Percentiles rank a stretch among this genome's conserved stretches.
phyloP scores from a whole-genome alignment of 2,888 invertebrate genomes.

The Apodemia mormo region DNA sequence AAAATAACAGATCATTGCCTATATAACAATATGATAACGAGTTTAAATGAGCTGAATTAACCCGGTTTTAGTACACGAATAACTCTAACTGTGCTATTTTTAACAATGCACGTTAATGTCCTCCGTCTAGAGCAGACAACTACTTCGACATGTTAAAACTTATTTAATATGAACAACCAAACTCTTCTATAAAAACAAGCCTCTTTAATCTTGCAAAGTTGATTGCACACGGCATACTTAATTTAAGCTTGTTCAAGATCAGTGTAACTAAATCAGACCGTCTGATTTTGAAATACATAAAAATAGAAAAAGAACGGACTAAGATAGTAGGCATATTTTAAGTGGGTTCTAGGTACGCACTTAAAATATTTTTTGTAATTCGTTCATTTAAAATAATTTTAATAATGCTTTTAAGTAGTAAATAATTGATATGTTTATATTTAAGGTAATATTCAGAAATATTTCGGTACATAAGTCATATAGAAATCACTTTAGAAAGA shows the following conservation, averaged over 20 bases:
- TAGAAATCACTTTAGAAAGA: too few relatives aligned
- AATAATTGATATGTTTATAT: too few relatives aligned
- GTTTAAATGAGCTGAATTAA: slow-evolving; percentile 62
- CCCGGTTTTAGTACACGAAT: slow-evolving; percentile 78
- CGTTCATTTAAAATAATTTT: too few relatives aligned
- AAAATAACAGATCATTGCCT: neutral
- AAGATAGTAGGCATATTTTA: too few relatives aligned
- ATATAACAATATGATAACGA: neutral
- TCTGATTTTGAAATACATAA: too few relatives aligned
- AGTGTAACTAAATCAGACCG: neutral
- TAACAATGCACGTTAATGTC: slow-evolving; percentile 61
- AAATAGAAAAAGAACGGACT: too few relatives aligned
- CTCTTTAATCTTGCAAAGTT: neutral
- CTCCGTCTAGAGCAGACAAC: slow-evolving; percentile 50
- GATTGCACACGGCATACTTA: neutral
- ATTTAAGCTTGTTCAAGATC: neutral
- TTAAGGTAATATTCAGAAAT: too few relatives aligned
- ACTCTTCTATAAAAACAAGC: neutral
- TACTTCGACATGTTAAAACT: neutral
- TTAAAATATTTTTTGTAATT: too few relatives aligned
- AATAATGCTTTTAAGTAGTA: too few relatives aligned
- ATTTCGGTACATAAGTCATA: too few relatives aligned
- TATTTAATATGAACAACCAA: slow-evolving; percentile 1
- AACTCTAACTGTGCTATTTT: slow-evolving; percentile 70
- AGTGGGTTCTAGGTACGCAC: too few relatives aligned